Base-by-base conservation (phyloP, 1,140 invertebrate species). In the Nymphalis io region DNA sequence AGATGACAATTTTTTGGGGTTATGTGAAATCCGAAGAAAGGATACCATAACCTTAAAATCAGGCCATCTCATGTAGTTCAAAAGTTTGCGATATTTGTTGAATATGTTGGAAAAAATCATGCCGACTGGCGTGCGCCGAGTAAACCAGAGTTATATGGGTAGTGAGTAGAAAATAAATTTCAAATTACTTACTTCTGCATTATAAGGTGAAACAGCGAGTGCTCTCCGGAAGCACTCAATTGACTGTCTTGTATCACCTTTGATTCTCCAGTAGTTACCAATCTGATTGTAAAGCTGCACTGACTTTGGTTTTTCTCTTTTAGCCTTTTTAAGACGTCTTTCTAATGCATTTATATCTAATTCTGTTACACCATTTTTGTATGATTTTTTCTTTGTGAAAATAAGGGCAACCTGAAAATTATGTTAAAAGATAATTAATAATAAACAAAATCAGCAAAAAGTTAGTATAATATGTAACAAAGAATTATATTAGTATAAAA, bases 151-250 rank as follows among this genome's bases (percentile, higher is more conserved):
- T n/a, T n/a, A n/a, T n/a, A n/a, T n/a, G n/a, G n/a, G n/a, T n/a
- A n/a, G n/a, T n/a, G n/a, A n/a, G n/a, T n/a, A n/a, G n/a, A n/a
- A n/a, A 5, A 23, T 21, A 21, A 13, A 8, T 27, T 51, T 51
- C 21, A 33, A 27, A 5, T 11, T 6, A 85, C 82, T 85, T 84
- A 96, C 95, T 87, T 98, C 96, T 53, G 96, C 94, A 92, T 97
- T 96, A 81, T 97, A 96, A 2, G 97, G 97, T 44, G 96, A 96
- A 1, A 97, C 95, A 20, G 96, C 95, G 20, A 98, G 92, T 2
- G 96, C 96, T 84, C 96, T 93, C 61, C 97, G 93, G 88, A 97
- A 98, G 81, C 97, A 98, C 85, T 98, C 96, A 71, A 98, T 97
- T 0, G 96, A 96, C 79, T 95, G 94, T 80, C 95, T 93, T 8